Percentiles rank a stretch among this genome's conserved stretches.
phyloP scores from a whole-genome alignment of 2,113 vertebrate species.

The Lophotis ruficrista region DNA sequence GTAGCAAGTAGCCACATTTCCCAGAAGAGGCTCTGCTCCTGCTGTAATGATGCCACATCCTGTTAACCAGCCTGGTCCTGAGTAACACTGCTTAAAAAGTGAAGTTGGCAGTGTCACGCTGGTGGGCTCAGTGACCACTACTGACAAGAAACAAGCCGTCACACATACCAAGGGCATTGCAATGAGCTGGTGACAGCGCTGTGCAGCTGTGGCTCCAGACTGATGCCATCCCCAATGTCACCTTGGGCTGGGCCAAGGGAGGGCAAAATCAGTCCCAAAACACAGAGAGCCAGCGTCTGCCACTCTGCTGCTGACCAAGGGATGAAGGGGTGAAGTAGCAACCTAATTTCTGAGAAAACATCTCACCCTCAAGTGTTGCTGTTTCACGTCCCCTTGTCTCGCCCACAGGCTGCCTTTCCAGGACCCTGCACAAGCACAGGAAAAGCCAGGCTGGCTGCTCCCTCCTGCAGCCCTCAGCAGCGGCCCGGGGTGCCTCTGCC shows the following conservation, averaged over 20 bases:
- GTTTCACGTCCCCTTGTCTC: fast-evolving
- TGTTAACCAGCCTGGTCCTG: background rate
- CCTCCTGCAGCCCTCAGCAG: background rate
- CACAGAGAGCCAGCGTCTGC: fast-evolving
- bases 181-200: background rate
- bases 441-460: background rate
- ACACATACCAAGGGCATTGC: fast-evolving
- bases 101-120: background rate
- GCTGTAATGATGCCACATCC: background rate
- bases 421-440: background rate
- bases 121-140: background rate
- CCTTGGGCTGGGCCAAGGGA: background rate
- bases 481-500: background rate
- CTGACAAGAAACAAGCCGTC: background rate
- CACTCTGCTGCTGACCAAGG: background rate
- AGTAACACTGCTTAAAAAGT: background rate
- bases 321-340: background rate
- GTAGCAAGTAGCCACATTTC: background rate
- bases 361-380: background rate
- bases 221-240: background rate
- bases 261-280: background rate
- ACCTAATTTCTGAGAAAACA: background rate
- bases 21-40: background rate
- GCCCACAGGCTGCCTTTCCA: background rate
- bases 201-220: background rate